Evolutionary conservation across 1,140 invertebrate species (phyloP).

Genomic region (Penaeus japonicus): DNA sequence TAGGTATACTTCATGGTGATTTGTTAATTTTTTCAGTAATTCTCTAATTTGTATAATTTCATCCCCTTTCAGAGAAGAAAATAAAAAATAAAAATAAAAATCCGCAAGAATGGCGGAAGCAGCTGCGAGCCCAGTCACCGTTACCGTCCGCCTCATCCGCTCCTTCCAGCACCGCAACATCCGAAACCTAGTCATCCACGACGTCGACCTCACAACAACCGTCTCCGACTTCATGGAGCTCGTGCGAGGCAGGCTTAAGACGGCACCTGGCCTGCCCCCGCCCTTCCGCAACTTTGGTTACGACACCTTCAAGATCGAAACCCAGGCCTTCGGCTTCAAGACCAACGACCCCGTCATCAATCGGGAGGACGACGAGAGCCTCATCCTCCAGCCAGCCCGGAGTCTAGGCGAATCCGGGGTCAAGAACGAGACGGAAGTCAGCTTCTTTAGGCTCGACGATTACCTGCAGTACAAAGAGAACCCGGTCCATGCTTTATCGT

Average conservation of each 20-base stretch:
- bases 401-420: conserved; percentile 60
- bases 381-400: conserved; percentile 60
- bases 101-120: conserved; percentile 14
- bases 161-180: conserved; percentile 64
- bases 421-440: conserved; percentile 63
- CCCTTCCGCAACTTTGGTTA: conserved; percentile 62
- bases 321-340: conserved; percentile 62
- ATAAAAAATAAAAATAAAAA: neutral
- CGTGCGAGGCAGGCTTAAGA: conserved; percentile 56
- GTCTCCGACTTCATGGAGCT: conserved; percentile 57
- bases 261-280: conserved; percentile 59
- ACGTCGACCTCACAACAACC: conserved; percentile 58
- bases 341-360: conserved; percentile 63
- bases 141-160: conserved; percentile 63
- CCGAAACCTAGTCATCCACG: conserved; percentile 61
- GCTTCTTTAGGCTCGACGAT: conserved; percentile 63
- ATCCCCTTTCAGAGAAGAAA: no score
- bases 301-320: conserved; percentile 63
- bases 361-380: conserved; percentile 60
- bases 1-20: no score
- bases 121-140: conserved; percentile 17
- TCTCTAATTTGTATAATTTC: no score
- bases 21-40: neutral
- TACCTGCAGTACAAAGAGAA: conserved; percentile 60
- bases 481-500: conserved; percentile 40